A percentile compares a stretch with the other conserved stretches of the same genome.
Conservation (phyloP, 2,797 vertebrate species). For the Thunnus albacares region DNA sequence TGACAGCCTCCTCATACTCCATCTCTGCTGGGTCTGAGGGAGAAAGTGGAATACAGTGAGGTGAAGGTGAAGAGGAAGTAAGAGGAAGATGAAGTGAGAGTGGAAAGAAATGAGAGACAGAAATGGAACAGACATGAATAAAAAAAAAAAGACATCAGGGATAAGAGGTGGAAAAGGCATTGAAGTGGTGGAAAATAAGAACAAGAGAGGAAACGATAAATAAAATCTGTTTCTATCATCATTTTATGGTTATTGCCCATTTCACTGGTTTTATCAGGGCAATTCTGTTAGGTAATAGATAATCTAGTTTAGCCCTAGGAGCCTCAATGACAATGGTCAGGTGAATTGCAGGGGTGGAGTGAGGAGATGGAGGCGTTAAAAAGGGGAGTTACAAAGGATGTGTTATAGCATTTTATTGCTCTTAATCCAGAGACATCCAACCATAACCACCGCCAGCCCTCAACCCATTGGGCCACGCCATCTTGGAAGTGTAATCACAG, state of each 20-base stretch:
- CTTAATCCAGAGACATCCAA: constrained; percentile 73
- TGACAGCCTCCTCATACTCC: constrained; percentile 98
- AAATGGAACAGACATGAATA: constrained; percentile 28
- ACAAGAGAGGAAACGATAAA: constrained; percentile 57
- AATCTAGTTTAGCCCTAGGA: constrained; percentile 63
- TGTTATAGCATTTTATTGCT: constrained; percentile 75
- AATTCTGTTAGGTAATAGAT: constrained; percentile 63
- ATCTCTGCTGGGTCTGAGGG: constrained; percentile 92
- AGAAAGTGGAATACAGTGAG: constrained; percentile 48
- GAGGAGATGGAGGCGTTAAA: constrained; percentile 35
- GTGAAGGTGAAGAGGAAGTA: background rate
- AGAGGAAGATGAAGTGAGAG: background rate
- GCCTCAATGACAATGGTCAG: constrained; percentile 40
- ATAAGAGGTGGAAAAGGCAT: constrained; percentile 5
- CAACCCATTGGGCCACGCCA: constrained; percentile 60
- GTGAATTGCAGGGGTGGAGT: constrained; percentile 62
- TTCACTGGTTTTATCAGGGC: constrained; percentile 69
- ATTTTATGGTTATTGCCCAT: constrained; percentile 73
- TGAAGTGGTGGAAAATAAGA: constrained; percentile 37
- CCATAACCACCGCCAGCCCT: constrained; percentile 68
- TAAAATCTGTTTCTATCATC: constrained; percentile 61
- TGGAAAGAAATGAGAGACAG: constrained; percentile 1
- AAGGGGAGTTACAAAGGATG: constrained; percentile 43
- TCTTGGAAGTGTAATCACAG: constrained; percentile 79
- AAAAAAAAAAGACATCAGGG: constrained; percentile 6